phyloP scores from a whole-genome alignment of 2,888 invertebrate species.

The Coremacera marginata region DNA sequence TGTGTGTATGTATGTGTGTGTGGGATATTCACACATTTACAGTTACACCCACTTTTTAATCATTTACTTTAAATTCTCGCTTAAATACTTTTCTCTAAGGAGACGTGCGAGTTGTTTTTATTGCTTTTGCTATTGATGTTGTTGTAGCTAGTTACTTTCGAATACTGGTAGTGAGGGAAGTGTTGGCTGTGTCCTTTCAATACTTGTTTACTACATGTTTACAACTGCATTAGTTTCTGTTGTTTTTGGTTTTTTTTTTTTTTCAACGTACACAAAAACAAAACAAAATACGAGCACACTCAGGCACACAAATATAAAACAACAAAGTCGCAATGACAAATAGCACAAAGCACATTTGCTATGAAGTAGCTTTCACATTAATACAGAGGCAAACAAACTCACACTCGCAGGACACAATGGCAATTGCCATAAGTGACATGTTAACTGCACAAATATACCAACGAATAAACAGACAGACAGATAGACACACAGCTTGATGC shows the following conservation, averaged over 20 bases:
- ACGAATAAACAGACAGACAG: background rate
- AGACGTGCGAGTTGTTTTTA: background rate
- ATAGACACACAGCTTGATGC: background rate
- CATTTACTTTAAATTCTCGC: too few relatives aligned
- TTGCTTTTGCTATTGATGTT: background rate
- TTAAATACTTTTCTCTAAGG: constrained; percentile 6
- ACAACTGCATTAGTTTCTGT: constrained; percentile 19
- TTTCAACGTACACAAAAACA: background rate
- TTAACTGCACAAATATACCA: constrained; percentile 38
- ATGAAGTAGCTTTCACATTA: background rate
- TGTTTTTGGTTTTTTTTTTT: background rate
- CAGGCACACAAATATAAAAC: background rate
- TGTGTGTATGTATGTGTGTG: background rate
- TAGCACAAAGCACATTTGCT: constrained; percentile 2
- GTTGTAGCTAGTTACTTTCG: background rate
- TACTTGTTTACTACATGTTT: constrained; percentile 13
- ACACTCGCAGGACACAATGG: constrained; percentile 17
- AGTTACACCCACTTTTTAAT: background rate
- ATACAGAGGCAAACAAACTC: background rate
- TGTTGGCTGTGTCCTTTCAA: constrained; percentile 8
- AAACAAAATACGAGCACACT: background rate
- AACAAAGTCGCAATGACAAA: background rate
- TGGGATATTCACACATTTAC: background rate
- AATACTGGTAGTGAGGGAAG: background rate
- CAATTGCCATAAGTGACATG: constrained; percentile 40